These are phyloP conservation scores for Oikopleura dioica DNA, from an alignment of 23 tunicate genomes.

Conservation along the genomic window DNA sequence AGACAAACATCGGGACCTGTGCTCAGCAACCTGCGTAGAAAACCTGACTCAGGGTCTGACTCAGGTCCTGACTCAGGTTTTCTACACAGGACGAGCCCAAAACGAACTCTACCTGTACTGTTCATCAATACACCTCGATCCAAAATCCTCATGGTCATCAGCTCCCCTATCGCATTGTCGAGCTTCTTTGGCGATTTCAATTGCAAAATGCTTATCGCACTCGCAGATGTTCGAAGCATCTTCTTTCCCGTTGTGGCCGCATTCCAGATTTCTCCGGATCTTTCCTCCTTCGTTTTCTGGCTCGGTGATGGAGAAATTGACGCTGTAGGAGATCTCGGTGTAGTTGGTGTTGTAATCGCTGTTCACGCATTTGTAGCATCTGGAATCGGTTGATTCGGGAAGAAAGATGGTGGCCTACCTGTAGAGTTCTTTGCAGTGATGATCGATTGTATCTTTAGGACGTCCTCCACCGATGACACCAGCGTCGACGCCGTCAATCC, in stretches of 20 bases:
- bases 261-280: not conserved
- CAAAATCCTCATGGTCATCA: too few species aligned
- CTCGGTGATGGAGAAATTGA: not conserved
- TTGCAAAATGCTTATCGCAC: not conserved
- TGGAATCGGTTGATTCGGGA: too few species aligned
- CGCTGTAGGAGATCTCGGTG: not conserved
- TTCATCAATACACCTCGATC: too few species aligned
- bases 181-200: not conserved
- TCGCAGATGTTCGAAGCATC: not conserved
- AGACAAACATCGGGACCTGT: too few species aligned
- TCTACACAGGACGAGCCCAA: too few species aligned
- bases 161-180: too few species aligned
- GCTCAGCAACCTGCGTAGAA: too few species aligned
- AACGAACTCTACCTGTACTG: too few species aligned
- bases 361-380: not conserved
- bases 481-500: conserved; percentile 9
- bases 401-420: too few species aligned
- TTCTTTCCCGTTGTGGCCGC: not conserved
- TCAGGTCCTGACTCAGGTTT: too few species aligned
- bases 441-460: not conserved
- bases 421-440: not conserved
- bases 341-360: not conserved
- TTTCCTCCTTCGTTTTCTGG: too few species aligned
- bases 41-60: too few species aligned
- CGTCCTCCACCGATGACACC: not conserved